Evolutionary conservation across 1,140 invertebrate genomes (phyloP).

Genomic region (Eurosta solidaginis): DNA sequence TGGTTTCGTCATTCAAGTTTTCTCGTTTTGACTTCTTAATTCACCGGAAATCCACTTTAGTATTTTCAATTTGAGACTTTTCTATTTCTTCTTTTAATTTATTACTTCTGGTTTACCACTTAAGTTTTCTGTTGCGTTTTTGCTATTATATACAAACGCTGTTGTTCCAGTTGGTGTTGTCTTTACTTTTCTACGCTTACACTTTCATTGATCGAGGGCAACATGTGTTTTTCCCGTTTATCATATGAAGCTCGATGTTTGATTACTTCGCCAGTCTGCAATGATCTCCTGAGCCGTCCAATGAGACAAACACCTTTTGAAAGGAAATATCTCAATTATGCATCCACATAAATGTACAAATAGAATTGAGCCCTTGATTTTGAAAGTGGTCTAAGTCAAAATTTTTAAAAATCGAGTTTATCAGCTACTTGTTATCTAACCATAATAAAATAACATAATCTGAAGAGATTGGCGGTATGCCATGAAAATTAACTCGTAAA

Average conservation of each 20-base stretch:
- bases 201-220: slow-evolving; percentile 41
- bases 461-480: no score
- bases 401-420: no score
- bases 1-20: slow-evolving; percentile 19
- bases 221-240: slow-evolving; percentile 45
- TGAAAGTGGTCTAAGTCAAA: no score
- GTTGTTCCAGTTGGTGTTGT: slow-evolving; percentile 41
- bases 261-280: neutral
- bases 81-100: slow-evolving; percentile 25
- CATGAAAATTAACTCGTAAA: no score
- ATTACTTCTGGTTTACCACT: neutral
- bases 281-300: neutral
- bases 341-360: neutral
- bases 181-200: slow-evolving; percentile 40
- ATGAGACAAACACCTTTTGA: slow-evolving; percentile 11
- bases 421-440: no score
- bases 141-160: slow-evolving; percentile 40
- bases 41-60: slow-evolving; percentile 58
- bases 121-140: neutral
- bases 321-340: slow-evolving; percentile 3
- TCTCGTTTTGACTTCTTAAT: slow-evolving; percentile 41
- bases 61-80: slow-evolving; percentile 29
- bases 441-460: no score
- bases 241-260: slow-evolving; percentile 34
- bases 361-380: no score